Evolutionary conservation across 2,113 vertebrate genomes (phyloP).

Genomic region (Nettapus auritus): DNA sequence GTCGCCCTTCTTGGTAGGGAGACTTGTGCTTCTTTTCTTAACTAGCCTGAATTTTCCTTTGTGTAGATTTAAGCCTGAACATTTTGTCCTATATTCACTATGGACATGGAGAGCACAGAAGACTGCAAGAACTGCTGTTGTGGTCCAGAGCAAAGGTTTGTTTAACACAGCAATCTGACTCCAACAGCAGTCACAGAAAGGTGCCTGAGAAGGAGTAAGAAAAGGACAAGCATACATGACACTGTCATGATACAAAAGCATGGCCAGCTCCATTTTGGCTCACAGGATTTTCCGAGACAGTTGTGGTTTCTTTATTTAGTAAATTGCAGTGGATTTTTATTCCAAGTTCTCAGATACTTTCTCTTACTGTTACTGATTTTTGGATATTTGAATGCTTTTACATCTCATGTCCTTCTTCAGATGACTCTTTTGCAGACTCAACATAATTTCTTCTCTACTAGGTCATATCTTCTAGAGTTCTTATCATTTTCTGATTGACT

Average conservation of each 20-base stretch:
- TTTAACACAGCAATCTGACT: background rate
- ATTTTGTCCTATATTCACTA: background rate
- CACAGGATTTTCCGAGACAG: background rate
- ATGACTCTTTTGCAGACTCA: background rate
- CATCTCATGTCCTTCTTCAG: background rate
- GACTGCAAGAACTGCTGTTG: background rate
- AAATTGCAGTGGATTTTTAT: background rate
- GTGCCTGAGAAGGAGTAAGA: background rate
- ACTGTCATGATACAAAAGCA: background rate
- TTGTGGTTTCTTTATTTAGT: background rate
- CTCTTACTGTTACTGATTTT: background rate
- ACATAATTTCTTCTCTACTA: background rate
- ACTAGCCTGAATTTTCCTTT: background rate
- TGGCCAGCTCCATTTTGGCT: background rate
- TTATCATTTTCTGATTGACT: background rate
- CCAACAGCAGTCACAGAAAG: background rate
- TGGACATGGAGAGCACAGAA: rapidly evolving
- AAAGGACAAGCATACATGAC: background rate
- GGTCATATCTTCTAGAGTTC: background rate
- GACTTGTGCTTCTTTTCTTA: background rate
- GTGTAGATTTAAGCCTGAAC: background rate
- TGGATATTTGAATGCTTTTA: background rate
- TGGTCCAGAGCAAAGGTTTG: background rate
- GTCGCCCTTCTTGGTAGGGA: background rate
- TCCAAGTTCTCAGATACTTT: background rate